Evolutionary conservation across 2,113 vertebrate species (phyloP).

Genomic region (Ceyx cyanopectus): DNA sequence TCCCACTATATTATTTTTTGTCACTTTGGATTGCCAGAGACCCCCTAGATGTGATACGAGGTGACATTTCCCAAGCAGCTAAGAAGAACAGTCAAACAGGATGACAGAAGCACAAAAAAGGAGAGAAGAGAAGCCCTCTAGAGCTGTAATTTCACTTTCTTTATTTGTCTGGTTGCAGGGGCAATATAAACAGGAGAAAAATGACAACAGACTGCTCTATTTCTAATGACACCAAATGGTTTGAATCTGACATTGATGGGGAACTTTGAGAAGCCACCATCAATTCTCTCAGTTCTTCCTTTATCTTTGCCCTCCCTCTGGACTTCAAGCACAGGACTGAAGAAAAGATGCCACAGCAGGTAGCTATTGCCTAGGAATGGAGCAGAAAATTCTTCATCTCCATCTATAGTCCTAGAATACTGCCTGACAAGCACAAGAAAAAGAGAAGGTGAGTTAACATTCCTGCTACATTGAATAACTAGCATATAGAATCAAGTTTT

Average conservation of each 20-base stretch:
- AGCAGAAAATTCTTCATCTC: background rate
- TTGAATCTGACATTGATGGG: slow-evolving; percentile 24
- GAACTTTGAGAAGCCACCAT: background rate
- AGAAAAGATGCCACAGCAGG: background rate
- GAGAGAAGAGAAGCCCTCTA: slow-evolving; percentile 1
- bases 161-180: slow-evolving; percentile 3
- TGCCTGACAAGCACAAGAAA: background rate
- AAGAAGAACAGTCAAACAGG: background rate
- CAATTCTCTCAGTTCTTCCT: background rate
- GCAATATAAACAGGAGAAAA: slow-evolving; percentile 34
- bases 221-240: background rate
- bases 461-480: background rate
- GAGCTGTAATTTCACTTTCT: slow-evolving; percentile 33
- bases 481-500: background rate
- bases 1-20: background rate
- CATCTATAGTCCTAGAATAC: background rate
- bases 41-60: background rate
- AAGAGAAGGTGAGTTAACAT: background rate
- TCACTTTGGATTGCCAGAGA: slow-evolving; percentile 27
- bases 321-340: background rate
- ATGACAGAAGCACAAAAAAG: slow-evolving; percentile 10
- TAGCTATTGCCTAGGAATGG: background rate
- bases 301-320: background rate
- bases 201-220: background rate
- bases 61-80: slow-evolving; percentile 19